Evolutionary conservation across 2,113 vertebrate species (phyloP).

Genomic region (Syrrhaptes paradoxus): DNA sequence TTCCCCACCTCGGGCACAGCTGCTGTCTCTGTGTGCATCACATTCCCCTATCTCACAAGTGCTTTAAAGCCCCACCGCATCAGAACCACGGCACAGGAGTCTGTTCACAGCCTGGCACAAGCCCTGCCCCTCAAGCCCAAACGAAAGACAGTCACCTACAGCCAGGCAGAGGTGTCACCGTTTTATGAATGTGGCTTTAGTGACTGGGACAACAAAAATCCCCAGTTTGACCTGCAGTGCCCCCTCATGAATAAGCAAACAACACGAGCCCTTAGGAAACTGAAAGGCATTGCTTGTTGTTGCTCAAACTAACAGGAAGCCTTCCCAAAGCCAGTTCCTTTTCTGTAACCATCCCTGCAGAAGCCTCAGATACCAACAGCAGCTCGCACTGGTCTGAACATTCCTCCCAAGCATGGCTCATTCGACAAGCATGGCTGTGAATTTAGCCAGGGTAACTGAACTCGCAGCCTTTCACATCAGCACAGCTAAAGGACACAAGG

Average conservation of each 20-base stretch:
- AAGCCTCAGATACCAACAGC: neutral
- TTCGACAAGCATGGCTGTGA: neutral
- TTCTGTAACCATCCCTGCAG: accelerated
- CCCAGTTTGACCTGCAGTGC: neutral
- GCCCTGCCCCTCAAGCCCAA: accelerated
- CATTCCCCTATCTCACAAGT: neutral
- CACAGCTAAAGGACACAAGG: neutral
- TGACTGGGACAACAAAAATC: neutral
- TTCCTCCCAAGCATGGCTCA: accelerated
- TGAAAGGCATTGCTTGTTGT: neutral
- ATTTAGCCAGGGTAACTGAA: neutral
- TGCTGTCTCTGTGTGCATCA: neutral
- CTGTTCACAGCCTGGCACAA: accelerated
- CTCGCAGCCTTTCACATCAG: accelerated
- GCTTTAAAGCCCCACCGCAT: neutral
- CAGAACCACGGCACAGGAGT: neutral
- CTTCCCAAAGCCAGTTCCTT: neutral
- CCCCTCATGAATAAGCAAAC: neutral
- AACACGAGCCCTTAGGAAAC: neutral
- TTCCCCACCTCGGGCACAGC: neutral
- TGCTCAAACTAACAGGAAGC: neutral
- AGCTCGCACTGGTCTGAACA: neutral
- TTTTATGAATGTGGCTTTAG: accelerated
- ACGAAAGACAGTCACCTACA: accelerated
- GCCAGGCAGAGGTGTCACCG: accelerated